Percentiles rank a stretch among this genome's conserved stretches.
Evolutionary conservation across 1,140 invertebrate genomes (phyloP).

Genomic region (Brachionus calyciflorus): DNA sequence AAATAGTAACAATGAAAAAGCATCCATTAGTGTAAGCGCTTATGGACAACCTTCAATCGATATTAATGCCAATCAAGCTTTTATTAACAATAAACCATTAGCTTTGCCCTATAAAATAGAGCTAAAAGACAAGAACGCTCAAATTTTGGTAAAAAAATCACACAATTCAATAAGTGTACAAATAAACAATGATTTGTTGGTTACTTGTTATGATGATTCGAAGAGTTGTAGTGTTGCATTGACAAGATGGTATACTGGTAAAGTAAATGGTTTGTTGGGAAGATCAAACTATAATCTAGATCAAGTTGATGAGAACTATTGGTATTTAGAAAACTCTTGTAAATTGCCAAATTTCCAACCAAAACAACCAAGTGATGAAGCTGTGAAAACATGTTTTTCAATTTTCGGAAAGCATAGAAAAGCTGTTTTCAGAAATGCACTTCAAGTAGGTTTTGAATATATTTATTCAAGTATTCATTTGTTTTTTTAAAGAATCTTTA

Average conservation of each 20-base stretch:
- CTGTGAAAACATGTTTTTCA: slow-evolving; percentile 5
- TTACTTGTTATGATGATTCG: slow-evolving; percentile 41
- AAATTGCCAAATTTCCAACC: background rate
- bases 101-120: background rate
- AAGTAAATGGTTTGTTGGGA: slow-evolving; percentile 32
- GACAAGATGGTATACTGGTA: slow-evolving; percentile 43
- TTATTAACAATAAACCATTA: background rate
- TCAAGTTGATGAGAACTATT: background rate
- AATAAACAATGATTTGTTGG: slow-evolving; percentile 29
- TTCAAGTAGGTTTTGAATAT: background rate
- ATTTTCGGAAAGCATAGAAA: slow-evolving; percentile 32
- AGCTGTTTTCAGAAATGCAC: slow-evolving; percentile 1
- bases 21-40: background rate
- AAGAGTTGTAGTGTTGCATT: slow-evolving; percentile 37
- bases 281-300: slow-evolving; percentile 21
- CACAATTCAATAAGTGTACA: background rate
- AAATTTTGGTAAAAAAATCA: background rate
- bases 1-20: slow-evolving; percentile 5
- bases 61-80: background rate
- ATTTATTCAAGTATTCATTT: background rate
- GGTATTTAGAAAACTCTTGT: slow-evolving; percentile 33
- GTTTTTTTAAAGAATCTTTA: background rate
- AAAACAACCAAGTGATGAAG: slow-evolving; percentile 24
- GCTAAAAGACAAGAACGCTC: background rate
- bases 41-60: slow-evolving; percentile 4